phyloP scores from a whole-genome alignment of 2,888 invertebrate genomes.

The Xylota sylvarum region DNA sequence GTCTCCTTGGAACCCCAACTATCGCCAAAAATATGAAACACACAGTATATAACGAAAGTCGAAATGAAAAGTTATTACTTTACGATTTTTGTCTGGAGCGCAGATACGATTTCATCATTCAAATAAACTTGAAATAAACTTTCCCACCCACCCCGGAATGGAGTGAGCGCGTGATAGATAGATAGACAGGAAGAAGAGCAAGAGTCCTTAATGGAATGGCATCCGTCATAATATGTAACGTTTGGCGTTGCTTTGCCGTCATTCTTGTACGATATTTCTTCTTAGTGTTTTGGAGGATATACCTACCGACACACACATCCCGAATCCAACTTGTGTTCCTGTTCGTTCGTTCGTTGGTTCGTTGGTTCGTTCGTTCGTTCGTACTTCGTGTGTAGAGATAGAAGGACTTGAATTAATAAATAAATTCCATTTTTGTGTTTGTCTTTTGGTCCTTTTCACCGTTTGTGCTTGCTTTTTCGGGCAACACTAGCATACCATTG shows the following conservation, averaged over 20 bases:
- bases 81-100: constrained; percentile 61
- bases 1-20: constrained; percentile 7
- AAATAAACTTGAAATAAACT: constrained; percentile 77
- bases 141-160: constrained; percentile 19
- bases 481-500: background rate
- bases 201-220: constrained; percentile 56
- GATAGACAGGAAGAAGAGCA: constrained; percentile 34
- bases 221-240: constrained; percentile 64
- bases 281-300: background rate
- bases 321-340: constrained; percentile 31
- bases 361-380: background rate
- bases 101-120: constrained; percentile 65
- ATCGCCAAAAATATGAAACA: constrained; percentile 33
- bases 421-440: constrained; percentile 74
- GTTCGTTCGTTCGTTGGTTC: background rate
- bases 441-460: constrained; percentile 47
- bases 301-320: background rate
- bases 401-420: constrained; percentile 72
- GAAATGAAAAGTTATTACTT: constrained; percentile 75
- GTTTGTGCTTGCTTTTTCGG: constrained; percentile 29
- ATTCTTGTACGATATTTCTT: constrained; percentile 1
- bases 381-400: background rate
- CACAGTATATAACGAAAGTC: constrained; percentile 7
- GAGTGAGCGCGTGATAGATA: background rate
- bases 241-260: constrained; percentile 47